Evolutionary conservation across 2,888 invertebrate species (phyloP).

Genomic region (Ethmia dodecea): DNA sequence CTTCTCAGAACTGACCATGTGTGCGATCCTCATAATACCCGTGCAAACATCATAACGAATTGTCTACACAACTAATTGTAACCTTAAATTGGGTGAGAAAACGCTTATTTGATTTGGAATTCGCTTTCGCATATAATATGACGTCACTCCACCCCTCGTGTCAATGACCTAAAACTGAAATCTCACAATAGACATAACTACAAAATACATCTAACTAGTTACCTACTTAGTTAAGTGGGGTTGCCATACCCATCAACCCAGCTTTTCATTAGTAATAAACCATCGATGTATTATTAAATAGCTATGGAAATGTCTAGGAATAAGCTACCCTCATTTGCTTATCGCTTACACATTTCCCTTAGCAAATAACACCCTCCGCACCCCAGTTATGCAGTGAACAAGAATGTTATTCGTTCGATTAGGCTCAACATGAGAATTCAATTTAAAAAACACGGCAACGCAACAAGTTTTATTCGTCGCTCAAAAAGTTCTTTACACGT

Average conservation of each 20-base stretch:
- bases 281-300: no score
- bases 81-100: slow-evolving; percentile 51
- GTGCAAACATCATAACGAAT: slow-evolving; percentile 43
- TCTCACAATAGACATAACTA: slow-evolving; percentile 5
- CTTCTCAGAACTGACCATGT: slow-evolving; percentile 22
- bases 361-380: no score
- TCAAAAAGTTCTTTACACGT: no score
- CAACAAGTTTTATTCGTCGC: no score
- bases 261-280: background rate
- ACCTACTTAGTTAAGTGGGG: no score
- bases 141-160: slow-evolving; percentile 14
- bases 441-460: slow-evolving; percentile 1
- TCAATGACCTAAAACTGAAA: slow-evolving; percentile 13
- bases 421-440: slow-evolving; percentile 1
- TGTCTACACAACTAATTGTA: slow-evolving; percentile 57
- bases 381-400: background rate
- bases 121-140: slow-evolving; percentile 14
- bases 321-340: no score
- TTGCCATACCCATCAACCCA: slow-evolving; percentile 4
- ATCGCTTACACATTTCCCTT: no score
- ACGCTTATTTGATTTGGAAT: slow-evolving; percentile 35
- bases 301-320: no score
- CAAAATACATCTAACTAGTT: slow-evolving; percentile 1
- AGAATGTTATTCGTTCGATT: slow-evolving; percentile 3
- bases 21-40: slow-evolving; percentile 32